Evolutionary conservation across 1,140 invertebrate species (phyloP), one percentile per base, ranked within the genome.

Genomic region (Apis cerana): DNA sequence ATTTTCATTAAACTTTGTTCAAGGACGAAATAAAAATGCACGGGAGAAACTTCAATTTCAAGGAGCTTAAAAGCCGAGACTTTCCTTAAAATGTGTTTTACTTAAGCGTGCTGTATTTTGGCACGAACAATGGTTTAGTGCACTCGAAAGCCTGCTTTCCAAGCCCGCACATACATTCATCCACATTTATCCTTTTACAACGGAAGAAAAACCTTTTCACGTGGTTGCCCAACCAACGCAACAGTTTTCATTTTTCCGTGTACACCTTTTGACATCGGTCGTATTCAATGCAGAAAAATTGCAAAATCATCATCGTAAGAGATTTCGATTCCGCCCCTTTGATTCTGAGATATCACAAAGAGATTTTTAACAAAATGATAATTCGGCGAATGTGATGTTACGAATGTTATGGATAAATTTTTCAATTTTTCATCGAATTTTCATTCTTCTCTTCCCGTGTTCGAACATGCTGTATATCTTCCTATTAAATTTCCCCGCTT

Each of bases 161-260:
- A 13, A 23, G 59, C 3, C 23, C 23, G 59, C 27, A 12, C 52
- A 43, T 43, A 13, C 64, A 48, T 77, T 68, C 75, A n/a, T 8
- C 9, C 52, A 15, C 75, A 15, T 77, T 58, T 68, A 68, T 68
- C 61, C 64, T 58, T 77, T 77, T 48, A 58, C 64, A 77, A 23
- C n/a, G 33, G n/a, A 33, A n/a, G 27, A 12, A 23, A 77, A 33
- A 11, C 33, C 64, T 64, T 65, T 76, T 76, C 61, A 65, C 13
- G 12, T n/a, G 8, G 64, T 33, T 58, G n/a, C 19, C 23, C 52
- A 9, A 56, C 23, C 19, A 21, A 58, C 23, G 19, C 50, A 52
- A 65, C 61, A 52, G 48, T 68, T 77, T 77, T 77, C 64, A 48
- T 68, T 77, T 68, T 10, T 15, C 52, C 8, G 27, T 21, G 52